Base-by-base conservation (phyloP, 2,888 invertebrate genomes). In the Odontocerum albicorne region DNA sequence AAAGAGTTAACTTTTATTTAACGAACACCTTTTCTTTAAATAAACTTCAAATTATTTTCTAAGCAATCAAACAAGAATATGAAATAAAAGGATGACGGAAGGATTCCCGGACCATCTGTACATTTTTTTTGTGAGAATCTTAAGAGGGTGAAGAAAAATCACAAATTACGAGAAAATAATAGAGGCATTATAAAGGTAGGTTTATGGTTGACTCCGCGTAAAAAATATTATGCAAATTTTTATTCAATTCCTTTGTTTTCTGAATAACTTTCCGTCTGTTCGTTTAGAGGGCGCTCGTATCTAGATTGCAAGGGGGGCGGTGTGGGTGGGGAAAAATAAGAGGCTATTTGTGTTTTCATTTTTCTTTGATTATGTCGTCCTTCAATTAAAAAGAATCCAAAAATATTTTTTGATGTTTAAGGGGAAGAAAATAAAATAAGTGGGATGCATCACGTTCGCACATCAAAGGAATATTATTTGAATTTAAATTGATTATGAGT, bases 281-380 rank as follows among this genome's bases (percentile, higher is more conserved):
- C 52, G 45, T 36, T 50, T 33, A 40, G 46, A 50, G 51, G 52
- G 54, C 35, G 35, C 35, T 20, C 32, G 42, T 47, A 21, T 22
- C 15, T 38, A 53, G 56, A 55, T 47, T 51, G 47, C 2, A 31
- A 16, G 7, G n/a, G 55, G 50, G 52, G n/a, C 47, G 39, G 43
- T 21, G 45, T 10, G 16, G 38, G 53, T 42, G 53, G 54, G 43
- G 47, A 58, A 53, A 60, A 62, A 62, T 55, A 51, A 62, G 59
- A 49, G 54, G 57, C 55, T 62, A 60, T 62, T 62, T 59, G 57
- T 59, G 54, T 62, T 65, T 66, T 67, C 65, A 50, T 57, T 55
- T 56, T 56, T 59, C 59, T 59, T 59, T 59, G 56, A 59, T 59
- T 53, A 53, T 40, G 49, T 21, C 52, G 32, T 49, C 32, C 59